Evolutionary conservation across 2,113 vertebrate genomes (phyloP), one percentile per base, ranked within the genome.

Genomic region (Pyxicephalus adspersus): DNA sequence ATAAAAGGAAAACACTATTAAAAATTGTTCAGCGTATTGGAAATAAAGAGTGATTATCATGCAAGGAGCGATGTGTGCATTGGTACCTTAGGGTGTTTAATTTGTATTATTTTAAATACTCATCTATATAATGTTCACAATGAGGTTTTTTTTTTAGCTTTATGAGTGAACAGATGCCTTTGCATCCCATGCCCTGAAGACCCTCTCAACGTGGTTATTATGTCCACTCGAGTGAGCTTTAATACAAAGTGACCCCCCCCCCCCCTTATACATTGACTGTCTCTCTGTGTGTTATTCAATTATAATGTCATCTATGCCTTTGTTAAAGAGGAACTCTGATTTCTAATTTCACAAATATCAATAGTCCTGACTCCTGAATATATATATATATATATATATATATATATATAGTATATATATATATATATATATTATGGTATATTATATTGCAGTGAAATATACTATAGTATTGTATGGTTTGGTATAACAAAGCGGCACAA

Each of bases 121-220:
- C 83, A 65, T 64, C 38, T 45, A 45, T 45, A 45, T 11, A 45
- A 45, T 9, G 38, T 45, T 45, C 38, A 45, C 8, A 13, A 45
- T 45, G 80, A 88, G 84, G 80, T 26, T 72, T 28, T 86, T 78
- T 86, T 83, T 52, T 60, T 28, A n/a, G n/a, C 50, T 31, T 17
- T 28, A 45, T 29, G 28, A 29, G n/a, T 4, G 4, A 28, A 19
- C 74, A 23, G 60, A 61, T 45, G 45, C 52, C 50, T 64, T 52
- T 57, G 50, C 28, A 25, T 86, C 65, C 31, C 85, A 86, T 83
- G 60, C 80, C 77, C 68, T 52, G 13, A 77, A 83, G 86, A 89
- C 9, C 72, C 83, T 22, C 23, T 52, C 83, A 84, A 85, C 76
- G 61, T 85, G 76, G 65, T 88, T 88, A 88, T 90, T 88, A 88